phyloP scores from a whole-genome alignment of 2,797 vertebrate species.

The Dipus sagitta region DNA sequence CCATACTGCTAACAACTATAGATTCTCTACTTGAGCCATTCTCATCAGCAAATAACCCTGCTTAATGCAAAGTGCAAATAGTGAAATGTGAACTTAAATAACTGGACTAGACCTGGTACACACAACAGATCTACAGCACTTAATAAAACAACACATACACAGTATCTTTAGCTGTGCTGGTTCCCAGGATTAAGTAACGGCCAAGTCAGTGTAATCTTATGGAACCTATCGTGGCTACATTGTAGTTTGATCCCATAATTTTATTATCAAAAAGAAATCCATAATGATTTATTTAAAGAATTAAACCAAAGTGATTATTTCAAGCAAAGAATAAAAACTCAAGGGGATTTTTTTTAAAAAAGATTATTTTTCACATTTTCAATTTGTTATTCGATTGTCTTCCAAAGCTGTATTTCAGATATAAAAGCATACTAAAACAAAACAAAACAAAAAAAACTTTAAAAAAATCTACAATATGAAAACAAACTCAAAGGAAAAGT shows the following conservation, averaged over 20 bases:
- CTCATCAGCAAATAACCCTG: slow-evolving; percentile 63
- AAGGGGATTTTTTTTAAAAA: slow-evolving; percentile 64
- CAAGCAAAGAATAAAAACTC: slow-evolving; percentile 71
- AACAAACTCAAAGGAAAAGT: slow-evolving; percentile 61
- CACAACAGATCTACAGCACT: slow-evolving; percentile 59
- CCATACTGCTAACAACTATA: not conserved
- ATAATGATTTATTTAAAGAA: not conserved
- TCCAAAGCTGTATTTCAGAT: slow-evolving; percentile 61
- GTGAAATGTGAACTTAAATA: slow-evolving; percentile 78
- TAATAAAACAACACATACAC: slow-evolving; percentile 66
- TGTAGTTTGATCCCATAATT: not conserved
- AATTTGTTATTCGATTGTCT: slow-evolving; percentile 82
- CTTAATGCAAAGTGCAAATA: slow-evolving; percentile 81
- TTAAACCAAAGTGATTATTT: not conserved
- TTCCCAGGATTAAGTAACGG: slow-evolving; percentile 68
- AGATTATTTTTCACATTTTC: slow-evolving; percentile 79
- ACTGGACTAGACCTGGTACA: slow-evolving; percentile 55
- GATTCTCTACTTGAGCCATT: slow-evolving; percentile 57
- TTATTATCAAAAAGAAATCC: slow-evolving; percentile 35
- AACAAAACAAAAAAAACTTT: not conserved
- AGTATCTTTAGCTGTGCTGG: slow-evolving; percentile 65
- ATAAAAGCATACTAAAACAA: slow-evolving; percentile 38
- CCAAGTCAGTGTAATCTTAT: slow-evolving; percentile 53
- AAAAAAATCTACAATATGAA: slow-evolving; percentile 50
- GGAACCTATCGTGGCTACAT: not conserved